Percentiles rank a stretch among this genome's conserved stretches.
These are phyloP conservation scores for Artibeus lituratus DNA, from an alignment of 2,797 vertebrate species.

Conservation along the genomic window DNA sequence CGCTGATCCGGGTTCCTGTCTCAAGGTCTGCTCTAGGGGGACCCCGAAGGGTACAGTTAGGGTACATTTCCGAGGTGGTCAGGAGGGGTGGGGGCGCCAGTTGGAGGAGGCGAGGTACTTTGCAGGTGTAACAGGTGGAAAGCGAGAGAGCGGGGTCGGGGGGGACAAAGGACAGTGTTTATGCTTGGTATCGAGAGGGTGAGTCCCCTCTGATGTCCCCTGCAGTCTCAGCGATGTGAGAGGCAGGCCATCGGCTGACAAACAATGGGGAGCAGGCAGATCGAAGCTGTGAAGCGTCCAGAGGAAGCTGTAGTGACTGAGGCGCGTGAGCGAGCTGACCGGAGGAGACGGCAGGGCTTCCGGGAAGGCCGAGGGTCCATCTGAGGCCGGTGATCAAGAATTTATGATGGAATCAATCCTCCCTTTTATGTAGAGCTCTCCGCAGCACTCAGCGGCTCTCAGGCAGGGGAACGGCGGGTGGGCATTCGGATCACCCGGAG, in stretches of 20 bases:
- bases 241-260: not conserved
- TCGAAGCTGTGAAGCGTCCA: not conserved
- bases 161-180: not conserved
- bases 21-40: not conserved
- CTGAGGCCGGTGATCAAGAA: not conserved
- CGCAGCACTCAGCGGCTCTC: not conserved
- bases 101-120: not conserved
- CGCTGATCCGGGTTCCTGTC: not conserved
- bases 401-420: not conserved
- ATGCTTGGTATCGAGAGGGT: not conserved
- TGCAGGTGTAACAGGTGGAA: not conserved
- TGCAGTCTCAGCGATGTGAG: not conserved
- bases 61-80: not conserved
- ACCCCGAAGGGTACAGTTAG: not conserved
- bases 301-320: not conserved
- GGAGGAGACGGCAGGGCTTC: not conserved
- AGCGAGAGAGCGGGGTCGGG: not conserved
- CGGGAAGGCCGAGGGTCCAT: not conserved
- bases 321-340: no score
- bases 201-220: not conserved
- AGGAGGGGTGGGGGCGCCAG: not conserved
- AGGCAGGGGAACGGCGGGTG: not conserved
- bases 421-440: not conserved
- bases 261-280: accelerated
- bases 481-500: not conserved